Percentiles rank a stretch among this genome's conserved stretches.
These are phyloP conservation scores for Meteorus sp. DNA, from an alignment of 1,140 invertebrate species.

Conservation along the genomic window DNA sequence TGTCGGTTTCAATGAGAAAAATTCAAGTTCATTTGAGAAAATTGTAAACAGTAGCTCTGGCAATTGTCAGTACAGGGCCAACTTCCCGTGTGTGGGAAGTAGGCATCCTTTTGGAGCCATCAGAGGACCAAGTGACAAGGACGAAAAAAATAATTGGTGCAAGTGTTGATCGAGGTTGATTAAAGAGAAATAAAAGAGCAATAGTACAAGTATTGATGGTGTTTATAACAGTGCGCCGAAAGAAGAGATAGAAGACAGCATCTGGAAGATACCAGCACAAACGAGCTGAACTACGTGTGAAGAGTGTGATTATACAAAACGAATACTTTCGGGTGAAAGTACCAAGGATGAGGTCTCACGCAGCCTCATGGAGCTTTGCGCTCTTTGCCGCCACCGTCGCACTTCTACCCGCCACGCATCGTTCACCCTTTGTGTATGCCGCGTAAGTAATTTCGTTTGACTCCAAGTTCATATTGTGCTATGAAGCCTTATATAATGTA, in stretches of 20 bases:
- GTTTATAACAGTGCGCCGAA: neutral
- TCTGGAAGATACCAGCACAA: too few species aligned
- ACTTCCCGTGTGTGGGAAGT: constrained; percentile 22
- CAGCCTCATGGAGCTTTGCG: constrained; percentile 56
- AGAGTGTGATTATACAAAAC: neutral
- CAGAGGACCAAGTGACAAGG: constrained; percentile 7
- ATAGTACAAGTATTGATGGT: neutral
- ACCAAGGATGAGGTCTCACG: constrained; percentile 49
- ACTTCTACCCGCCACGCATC: constrained; percentile 55
- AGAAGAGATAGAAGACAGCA: too few species aligned
- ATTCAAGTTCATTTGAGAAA: neutral
- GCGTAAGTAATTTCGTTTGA: constrained; percentile 49
- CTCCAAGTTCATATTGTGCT: too few species aligned
- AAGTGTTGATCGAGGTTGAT: constrained; percentile 2
- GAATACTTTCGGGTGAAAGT: constrained; percentile 5
- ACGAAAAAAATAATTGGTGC: constrained; percentile 2
- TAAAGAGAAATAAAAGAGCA: constrained; percentile 1
- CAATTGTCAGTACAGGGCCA: constrained; percentile 19
- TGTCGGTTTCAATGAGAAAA: constrained; percentile 25
- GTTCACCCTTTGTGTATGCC: constrained; percentile 56
- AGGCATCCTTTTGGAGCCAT: constrained; percentile 7
- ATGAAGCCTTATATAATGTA: too few species aligned
- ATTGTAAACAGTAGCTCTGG: constrained; percentile 20
- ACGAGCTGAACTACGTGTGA: too few species aligned
- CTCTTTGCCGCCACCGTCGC: constrained; percentile 56